Evolutionary conservation across 2,113 vertebrate species (phyloP), one percentile per base, ranked within the genome.

Genomic region (Corythoichthys intestinalis): DNA sequence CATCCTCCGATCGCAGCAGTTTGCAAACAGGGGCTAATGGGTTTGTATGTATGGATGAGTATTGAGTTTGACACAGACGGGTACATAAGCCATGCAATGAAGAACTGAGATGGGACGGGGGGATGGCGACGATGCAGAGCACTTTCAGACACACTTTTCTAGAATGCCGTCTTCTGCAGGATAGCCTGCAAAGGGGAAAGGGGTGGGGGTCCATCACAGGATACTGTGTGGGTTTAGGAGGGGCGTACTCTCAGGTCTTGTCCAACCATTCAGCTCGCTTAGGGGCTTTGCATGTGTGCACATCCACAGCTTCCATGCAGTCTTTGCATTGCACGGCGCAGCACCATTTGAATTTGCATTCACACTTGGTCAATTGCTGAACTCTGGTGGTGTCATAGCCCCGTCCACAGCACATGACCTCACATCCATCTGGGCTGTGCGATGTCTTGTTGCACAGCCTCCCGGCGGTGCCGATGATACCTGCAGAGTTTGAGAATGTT

Each of bases 381-480:
- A 95, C 90, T 46, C 95, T 92, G 0, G 93, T 98, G 70, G 97
- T 99, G 92, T 99, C 97, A 4, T 98, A 98, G 35, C 97, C 97
- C 44, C 97, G 90, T 34, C 97, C 97, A 5, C 97, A 99, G 89
- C 97, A 99, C 97, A 99, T 99, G 85, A 99, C 95, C 87, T 99
- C 97, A 14, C 97, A 99, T 54, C 96, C 95, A 0, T 99, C 97
- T 0, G 95, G 98, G 54, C 95, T 96, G 0, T 94, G 92, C 0
- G 96, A 99, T 12, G 85, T 86, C 90, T 95, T 98, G 87, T 90
- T 97, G 90, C 97, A 99, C 65, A 96, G 92, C 0, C 97, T 90
- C 2, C 97, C 96, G 0, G 96, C 96, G 0, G 97, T 99, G 77
- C 97, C 97, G 74, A 99, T 84, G 54, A 96, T 98, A 74, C 97